Percentiles rank a stretch among this genome's conserved stretches.
Conservation (phyloP, 2,888 invertebrate genomes). For the Lochmaea capreae region DNA sequence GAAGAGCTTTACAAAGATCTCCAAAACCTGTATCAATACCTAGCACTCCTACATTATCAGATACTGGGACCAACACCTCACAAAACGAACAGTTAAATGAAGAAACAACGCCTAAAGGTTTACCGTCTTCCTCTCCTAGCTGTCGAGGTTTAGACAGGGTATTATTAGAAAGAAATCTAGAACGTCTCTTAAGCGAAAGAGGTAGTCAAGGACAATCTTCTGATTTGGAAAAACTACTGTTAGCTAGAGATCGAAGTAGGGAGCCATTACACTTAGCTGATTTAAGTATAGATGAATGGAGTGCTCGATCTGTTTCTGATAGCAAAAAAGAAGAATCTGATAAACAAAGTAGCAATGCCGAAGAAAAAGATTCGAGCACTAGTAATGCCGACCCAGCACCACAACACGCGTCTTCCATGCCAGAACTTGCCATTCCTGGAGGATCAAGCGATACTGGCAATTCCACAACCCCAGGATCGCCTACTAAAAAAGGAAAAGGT, state of each 20-base stretch:
- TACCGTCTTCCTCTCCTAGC: slow-evolving; percentile 50
- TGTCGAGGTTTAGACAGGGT: slow-evolving; percentile 74
- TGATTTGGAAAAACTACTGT: slow-evolving; percentile 67
- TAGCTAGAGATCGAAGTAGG: slow-evolving; percentile 70
- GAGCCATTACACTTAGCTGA: slow-evolving; percentile 73
- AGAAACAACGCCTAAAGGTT: slow-evolving; percentile 50
- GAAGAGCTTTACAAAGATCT: slow-evolving; percentile 67
- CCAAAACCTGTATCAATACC: slow-evolving; percentile 66
- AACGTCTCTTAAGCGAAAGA: slow-evolving; percentile 70
- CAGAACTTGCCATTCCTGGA: slow-evolving; percentile 68
- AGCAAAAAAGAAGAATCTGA: slow-evolving; percentile 45
- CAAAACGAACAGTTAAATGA: slow-evolving; percentile 38
- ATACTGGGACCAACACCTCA: slow-evolving; percentile 51
- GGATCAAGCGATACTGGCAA: slow-evolving; percentile 53
- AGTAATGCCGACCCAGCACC: slow-evolving; percentile 53
- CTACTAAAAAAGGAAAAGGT: slow-evolving; percentile 62
- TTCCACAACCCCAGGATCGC: slow-evolving; percentile 61
- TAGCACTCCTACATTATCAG: slow-evolving; percentile 61
- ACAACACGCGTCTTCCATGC: slow-evolving; percentile 72
- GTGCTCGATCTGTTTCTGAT: slow-evolving; percentile 56
- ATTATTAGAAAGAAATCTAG: slow-evolving; percentile 76
- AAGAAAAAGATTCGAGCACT: slow-evolving; percentile 54
- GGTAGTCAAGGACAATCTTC: slow-evolving; percentile 58
- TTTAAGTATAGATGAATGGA: slow-evolving; percentile 71
- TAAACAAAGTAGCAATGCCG: slow-evolving; percentile 50